These are phyloP conservation scores for Tachina lurida DNA, from an alignment of 2,888 invertebrate species.

Conservation along the genomic window DNA sequence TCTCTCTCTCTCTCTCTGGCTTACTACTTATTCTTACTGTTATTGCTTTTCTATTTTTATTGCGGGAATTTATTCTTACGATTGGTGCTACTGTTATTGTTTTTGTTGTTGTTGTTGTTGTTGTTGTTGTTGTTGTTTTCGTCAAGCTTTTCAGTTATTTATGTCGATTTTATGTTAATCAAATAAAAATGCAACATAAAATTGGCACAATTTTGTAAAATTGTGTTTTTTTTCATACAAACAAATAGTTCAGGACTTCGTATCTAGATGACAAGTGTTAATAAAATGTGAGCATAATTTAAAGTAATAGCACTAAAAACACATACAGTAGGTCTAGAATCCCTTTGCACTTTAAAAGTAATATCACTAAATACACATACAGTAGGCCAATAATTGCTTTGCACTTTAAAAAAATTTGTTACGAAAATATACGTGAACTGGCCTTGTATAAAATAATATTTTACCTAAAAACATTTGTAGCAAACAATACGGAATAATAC, in stretches of 20 bases:
- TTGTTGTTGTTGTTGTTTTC: background rate
- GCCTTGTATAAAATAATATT: too few species aligned
- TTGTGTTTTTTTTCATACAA: conserved; percentile 11
- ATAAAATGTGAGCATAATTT: background rate
- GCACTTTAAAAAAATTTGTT: too few species aligned
- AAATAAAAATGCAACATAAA: conserved; percentile 52
- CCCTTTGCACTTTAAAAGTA: too few species aligned
- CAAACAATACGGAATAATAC: too few species aligned
- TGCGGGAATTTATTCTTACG: background rate
- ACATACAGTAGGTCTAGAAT: too few species aligned
- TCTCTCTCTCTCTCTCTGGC: background rate
- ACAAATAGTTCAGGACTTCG: conserved; percentile 8
- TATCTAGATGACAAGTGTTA: background rate
- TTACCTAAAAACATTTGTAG: too few species aligned
- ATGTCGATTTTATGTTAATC: conserved; percentile 66
- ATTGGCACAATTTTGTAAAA: conserved; percentile 53
- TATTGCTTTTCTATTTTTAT: conserved; percentile 21
- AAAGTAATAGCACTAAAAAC: background rate
- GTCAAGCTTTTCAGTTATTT: conserved; percentile 41
- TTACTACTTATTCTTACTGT: background rate
- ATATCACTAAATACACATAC: background rate
- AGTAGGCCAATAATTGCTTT: too few species aligned
- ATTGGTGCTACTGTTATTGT: background rate
- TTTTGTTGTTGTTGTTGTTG: background rate
- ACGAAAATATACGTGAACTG: too few species aligned